These are phyloP conservation scores for Isichthys henryi DNA, from an alignment of 2,113 vertebrate genomes.

Conservation along the genomic window DNA sequence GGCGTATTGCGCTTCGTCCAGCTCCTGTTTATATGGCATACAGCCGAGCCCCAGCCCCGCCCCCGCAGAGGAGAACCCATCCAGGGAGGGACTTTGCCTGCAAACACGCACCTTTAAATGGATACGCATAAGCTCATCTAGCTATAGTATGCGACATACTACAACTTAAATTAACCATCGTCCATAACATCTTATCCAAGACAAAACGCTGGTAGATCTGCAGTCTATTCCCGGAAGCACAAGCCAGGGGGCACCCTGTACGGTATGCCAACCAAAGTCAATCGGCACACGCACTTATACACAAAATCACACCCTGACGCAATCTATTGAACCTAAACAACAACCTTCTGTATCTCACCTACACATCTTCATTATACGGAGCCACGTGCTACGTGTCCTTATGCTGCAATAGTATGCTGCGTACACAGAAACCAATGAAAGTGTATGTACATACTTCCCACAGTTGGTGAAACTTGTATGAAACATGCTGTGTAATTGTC, in stretches of 20 bases:
- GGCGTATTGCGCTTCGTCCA: not conserved
- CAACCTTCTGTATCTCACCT: not conserved
- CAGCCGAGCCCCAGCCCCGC: not conserved
- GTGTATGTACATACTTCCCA: not conserved
- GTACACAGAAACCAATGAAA: not conserved
- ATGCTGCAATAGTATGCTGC: not conserved
- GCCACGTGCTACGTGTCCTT: not conserved
- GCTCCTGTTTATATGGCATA: not conserved
- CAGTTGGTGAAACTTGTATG: no score
- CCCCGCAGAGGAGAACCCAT: not conserved
- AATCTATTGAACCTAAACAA: not conserved
- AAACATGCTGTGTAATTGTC: not conserved
- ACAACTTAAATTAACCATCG: not conserved
- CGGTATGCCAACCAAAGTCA: not conserved
- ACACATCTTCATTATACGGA: not conserved
- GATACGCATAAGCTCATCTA: not conserved
- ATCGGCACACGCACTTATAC: not conserved
- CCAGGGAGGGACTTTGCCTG: not conserved
- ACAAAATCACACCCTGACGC: not conserved
- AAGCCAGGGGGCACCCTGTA: not conserved
- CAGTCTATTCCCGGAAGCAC: not conserved
- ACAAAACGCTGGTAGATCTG: not conserved
- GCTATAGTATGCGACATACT: not conserved
- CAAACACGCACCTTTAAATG: not conserved
- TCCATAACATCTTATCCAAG: not conserved